Base-by-base conservation (phyloP, 2,113 vertebrate genomes). In the Puntigrus tetrazona region DNA sequence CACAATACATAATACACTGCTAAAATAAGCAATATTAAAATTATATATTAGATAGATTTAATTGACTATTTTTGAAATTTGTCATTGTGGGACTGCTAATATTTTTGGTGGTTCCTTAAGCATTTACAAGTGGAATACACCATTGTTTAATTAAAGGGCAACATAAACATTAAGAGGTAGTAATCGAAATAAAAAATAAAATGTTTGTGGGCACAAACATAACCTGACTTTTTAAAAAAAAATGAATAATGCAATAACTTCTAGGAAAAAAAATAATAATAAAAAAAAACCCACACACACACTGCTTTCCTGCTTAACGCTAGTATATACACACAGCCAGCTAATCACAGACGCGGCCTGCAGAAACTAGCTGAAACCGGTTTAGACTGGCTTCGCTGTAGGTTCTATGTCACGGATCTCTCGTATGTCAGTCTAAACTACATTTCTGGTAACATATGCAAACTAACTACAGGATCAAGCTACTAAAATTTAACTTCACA, bases 361-460 rank as follows among this genome's bases (percentile, higher is more conserved):
- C 41, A 50, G 25, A 47, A 80, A 80, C 78, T 31, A 61, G 78
- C 61, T 80, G 78, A 31, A 80, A 31, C 78, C 38, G 45, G 78
- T 31, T 45, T 8, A 14, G 78, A 63, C 78, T 31, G 38, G 78
- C 61, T 65, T 77, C 36, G n/a, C 52, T 18, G 55, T n/a, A 34
- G 36, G 55, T 45, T 67, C 29, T 31, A 63, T 45, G 9, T 47
- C 59, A 65, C 7, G 13, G 78, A 3, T 29, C 59, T 31, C 29
- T 77, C 29, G 9, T 10, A 7, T 67, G 78, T 61, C 13, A 4
- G n/a, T 63, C n/a, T 29, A 52, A 76, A 55, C 34, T 61, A n/a
- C 20, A 5, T 63, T 79, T 27, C 16, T 27, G 13, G 16, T 65
- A 80, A 63, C 8, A 63, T 31, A 27, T 5, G 29, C 27, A 20